Conservation (phyloP, 2,888 invertebrate genomes). For the Callyntrura sp. region DNA sequence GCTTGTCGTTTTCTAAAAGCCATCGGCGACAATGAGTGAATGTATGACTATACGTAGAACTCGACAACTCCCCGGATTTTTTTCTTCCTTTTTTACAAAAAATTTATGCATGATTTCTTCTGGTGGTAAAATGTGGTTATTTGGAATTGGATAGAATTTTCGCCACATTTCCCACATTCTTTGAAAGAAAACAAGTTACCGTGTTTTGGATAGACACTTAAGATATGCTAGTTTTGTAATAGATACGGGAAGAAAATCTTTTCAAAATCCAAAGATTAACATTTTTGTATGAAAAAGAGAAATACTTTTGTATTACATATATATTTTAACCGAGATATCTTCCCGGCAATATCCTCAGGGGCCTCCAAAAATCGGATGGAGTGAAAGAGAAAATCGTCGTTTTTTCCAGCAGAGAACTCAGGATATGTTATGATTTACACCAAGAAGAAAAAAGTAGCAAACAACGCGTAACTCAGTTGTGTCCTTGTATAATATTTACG, state of each 20-base stretch:
- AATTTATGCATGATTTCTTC: slow-evolving; percentile 59
- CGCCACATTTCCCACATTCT: slow-evolving; percentile 29
- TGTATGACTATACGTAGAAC: neutral
- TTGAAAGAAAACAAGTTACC: neutral
- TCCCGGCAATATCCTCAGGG: slow-evolving; percentile 27
- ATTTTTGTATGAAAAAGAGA: no score
- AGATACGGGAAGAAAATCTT: no score
- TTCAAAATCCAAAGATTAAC: no score
- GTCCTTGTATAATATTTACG: neutral
- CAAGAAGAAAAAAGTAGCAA: slow-evolving; percentile 44
- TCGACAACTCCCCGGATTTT: neutral
- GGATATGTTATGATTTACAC: slow-evolving; percentile 61
- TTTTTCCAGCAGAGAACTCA: slow-evolving; percentile 14
- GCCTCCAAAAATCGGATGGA: neutral
- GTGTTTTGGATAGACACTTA: no score
- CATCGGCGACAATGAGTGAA: neutral
- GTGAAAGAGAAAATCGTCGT: slow-evolving; percentile 24
- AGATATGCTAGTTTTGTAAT: no score
- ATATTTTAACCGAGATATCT: no score
- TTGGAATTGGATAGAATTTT: slow-evolving; percentile 58
- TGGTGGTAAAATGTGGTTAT: slow-evolving; percentile 64
- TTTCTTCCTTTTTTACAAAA: neutral
- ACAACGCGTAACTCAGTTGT: neutral
- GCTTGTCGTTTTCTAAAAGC: slow-evolving; percentile 14
- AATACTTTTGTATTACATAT: no score